Base-by-base conservation (phyloP, 2,113 vertebrate species). In the Balaeniceps rex region DNA sequence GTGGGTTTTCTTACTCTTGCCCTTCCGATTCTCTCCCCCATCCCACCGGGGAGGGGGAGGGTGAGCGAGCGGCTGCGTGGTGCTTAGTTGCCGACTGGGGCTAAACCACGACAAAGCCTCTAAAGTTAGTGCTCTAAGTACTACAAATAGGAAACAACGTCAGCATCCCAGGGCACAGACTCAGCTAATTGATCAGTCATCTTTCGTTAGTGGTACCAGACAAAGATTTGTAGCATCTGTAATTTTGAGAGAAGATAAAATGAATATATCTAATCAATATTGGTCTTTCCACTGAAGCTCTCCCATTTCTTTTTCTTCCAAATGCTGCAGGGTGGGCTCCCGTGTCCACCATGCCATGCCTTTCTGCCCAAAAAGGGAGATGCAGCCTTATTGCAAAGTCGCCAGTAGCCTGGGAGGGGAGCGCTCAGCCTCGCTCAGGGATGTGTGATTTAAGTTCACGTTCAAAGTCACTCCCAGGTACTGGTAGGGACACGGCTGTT, bases 401-500 rank as follows among this genome's bases (percentile, higher is more conserved):
- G 2, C 19, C 34, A 14, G 31, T 19, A 80, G 19, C 29, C 61
- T 29, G 29, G 12, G 34, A 69, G 19, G 24, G 40, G 8, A 65
- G 12, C 2, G 2, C 22, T 66, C 46, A 58, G n/a, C 29, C 24
- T 33, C 3, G 0, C 28, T 14, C 14, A 16, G 52, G 36, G 33
- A 72, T 0, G 4, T 13, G 26, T 1, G 1, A 58, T 70, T 80
- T 34, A 42, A 64, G 7, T 26, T 60, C 17, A 9, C 0, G 0
- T 65, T 81, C 26, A 65, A 44, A 65, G 19, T 54, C 19, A 28
- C 65, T 52, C 51, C 23, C 33, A 44, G 34, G 31, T 42, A 47
- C 19, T 10, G 19, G 38, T 8, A 58, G 44, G 51, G 23, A 77
- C 14, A 19, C 4, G 19, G 36, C 24, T 65, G 38, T 34, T 52